Percentiles rank a stretch among this genome's conserved stretches.
These are phyloP conservation scores for Alcis repandata DNA, from an alignment of 2,888 invertebrate species.

Conservation along the genomic window DNA sequence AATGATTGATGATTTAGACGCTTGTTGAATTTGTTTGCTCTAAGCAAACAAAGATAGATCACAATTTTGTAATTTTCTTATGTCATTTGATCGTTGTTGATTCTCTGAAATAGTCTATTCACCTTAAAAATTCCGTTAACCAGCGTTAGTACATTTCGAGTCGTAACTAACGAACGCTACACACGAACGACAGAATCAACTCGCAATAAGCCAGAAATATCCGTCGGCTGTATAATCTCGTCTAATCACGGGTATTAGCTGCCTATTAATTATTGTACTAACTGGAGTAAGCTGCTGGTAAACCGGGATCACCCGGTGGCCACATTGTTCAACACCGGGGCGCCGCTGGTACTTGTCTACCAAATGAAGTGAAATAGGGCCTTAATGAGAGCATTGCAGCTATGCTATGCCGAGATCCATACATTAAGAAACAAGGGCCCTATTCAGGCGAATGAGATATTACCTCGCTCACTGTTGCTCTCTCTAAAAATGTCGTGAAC, in stretches of 20 bases:
- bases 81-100: background rate
- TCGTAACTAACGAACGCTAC: background rate
- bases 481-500: too few relatives aligned
- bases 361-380: too few relatives aligned
- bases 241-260: constrained; percentile 18
- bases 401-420: too few relatives aligned
- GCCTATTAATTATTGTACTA: constrained; percentile 23
- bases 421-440: too few relatives aligned
- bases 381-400: too few relatives aligned
- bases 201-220: constrained; percentile 9
- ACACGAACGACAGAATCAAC: background rate
- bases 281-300: constrained; percentile 19
- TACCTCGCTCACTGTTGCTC: too few relatives aligned
- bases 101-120: background rate
- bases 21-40: too few relatives aligned
- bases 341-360: background rate
- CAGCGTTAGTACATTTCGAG: background rate
- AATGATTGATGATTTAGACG: too few relatives aligned
- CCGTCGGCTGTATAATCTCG: constrained; percentile 17
- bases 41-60: too few relatives aligned
- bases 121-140: background rate
- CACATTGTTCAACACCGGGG: background rate
- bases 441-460: too few relatives aligned
- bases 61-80: too few relatives aligned
- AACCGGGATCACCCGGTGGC: constrained; percentile 10